Conservation (phyloP, 2,797 vertebrate species). For the Dicrostonyx torquatus region DNA sequence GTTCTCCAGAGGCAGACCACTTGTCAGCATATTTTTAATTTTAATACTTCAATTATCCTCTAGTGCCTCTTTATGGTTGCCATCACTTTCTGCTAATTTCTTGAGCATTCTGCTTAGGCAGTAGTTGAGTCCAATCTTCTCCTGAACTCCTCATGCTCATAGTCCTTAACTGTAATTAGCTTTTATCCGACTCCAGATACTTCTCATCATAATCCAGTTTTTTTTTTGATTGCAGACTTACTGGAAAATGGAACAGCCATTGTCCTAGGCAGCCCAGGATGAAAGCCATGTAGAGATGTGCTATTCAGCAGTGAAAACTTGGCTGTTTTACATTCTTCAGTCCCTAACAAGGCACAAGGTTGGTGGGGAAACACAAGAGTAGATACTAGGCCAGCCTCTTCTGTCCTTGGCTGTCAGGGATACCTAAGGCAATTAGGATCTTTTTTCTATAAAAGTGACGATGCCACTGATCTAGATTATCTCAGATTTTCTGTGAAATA, state of each 20-base stretch:
- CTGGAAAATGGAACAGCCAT: neutral
- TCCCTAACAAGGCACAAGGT: neutral
- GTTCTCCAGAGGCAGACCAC: constrained; percentile 58
- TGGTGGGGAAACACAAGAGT: neutral
- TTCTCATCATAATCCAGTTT: neutral
- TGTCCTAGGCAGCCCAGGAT: neutral
- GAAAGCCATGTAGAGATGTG: neutral
- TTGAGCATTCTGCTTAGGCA: constrained; percentile 78
- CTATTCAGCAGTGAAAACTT: constrained; percentile 16
- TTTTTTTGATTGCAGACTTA: constrained; percentile 53
- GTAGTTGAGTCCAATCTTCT: constrained; percentile 77
- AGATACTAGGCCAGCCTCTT: neutral
- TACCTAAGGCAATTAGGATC: neutral
- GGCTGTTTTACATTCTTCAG: neutral
- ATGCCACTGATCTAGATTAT: neutral
- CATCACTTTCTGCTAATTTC: constrained; percentile 79
- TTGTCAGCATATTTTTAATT: constrained; percentile 77
- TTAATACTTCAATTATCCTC: constrained; percentile 76
- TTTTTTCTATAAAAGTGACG: neutral
- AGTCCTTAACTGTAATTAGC: constrained; percentile 72
- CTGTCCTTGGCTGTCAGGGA: neutral
- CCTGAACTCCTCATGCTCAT: constrained; percentile 74
- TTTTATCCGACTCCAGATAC: constrained; percentile 67
- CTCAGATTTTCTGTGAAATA: constrained; percentile 28
- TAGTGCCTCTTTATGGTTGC: constrained; percentile 74